Evolutionary conservation across 92 coral and sea anemone species (phyloP), one percentile per base, ranked within the genome.

Genomic region (Phenganax stokvisi): DNA sequence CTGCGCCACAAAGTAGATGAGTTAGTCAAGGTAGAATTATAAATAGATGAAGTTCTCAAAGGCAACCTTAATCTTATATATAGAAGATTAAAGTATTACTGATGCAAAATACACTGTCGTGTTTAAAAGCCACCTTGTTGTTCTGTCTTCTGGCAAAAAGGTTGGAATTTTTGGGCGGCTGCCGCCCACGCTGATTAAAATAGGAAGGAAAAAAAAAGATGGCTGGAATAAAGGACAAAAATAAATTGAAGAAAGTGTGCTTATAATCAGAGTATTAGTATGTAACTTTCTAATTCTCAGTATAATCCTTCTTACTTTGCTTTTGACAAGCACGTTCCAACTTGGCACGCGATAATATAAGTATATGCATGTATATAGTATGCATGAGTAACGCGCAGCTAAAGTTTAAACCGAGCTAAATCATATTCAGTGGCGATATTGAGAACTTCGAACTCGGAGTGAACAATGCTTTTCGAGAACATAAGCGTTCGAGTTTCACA

Each of bases 101-200:
- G 52, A 68, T 17, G 73, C 54, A 30, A 29, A 30, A 37, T 68
- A 68, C 47, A 52, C 73, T 20, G 29, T 17, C 31, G 29, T n/a
- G 8, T 17, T 64, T 37, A n/a, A 7, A 64, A 12, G 70, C 37
- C 73, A 68, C 73, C 52, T 68, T 28, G 73, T 68, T 68, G 27
- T 68, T 6, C 8, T 37, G 20, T 16, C 52, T 68, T 30, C 54
- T 29, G 73, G 73, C 16, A 68, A 30, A 20, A 27, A 16, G 70
- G 47, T 37, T 68, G 73, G 73, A 30, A 68, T 68, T 68, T 68
- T 68, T 37, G 73, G 73, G 73, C 73, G 73, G 73, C 73, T 68
- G 54, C 73, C 73, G 73, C 73, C 73, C 73, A 68, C 54, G 73
- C 29, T 68, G 73, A 68, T 12, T 12, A 68, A 30, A 37, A 30